Evolutionary conservation across 2,797 vertebrate genomes (phyloP), one percentile per base, ranked within the genome.

Genomic region (Pangasius larnaudii): DNA sequence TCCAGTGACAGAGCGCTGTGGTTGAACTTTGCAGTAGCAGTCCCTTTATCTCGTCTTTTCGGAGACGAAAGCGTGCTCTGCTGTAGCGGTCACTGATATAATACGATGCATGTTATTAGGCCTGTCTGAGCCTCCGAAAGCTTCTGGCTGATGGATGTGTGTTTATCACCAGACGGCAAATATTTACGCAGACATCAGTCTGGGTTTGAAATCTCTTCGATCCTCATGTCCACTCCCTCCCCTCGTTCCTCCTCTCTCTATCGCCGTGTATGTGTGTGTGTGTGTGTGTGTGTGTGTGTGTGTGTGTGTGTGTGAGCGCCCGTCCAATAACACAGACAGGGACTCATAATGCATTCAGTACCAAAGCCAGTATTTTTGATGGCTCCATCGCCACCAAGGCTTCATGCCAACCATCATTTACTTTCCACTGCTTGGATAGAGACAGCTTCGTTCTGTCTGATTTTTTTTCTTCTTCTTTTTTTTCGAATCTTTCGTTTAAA

Each of bases 91-190:
- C 80, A 82, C 59, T 19, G 80, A 65, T 46, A 71, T 69, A 51
- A 84, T 24, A 84, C 63, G 18, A 13, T 71, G 63, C 46, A 53
- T 85, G 69, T 74, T 92, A 88, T 61, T 91, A 88, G 91, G 90
- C 30, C 86, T 85, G 85, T 84, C 85, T 71, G 87, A 88, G 49
- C 39, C 71, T 51, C 72, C 46, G 22, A 91, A 93, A 93, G 88
- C 72, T 89, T 84, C 81, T 88, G 88, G 88, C 88, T 95, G 94
- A 95, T 89, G 91, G 93, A 94, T 94, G 91, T 87, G 91, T 92
- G 94, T 95, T 95, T 94, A 93, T 94, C 92, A 89, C 86, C 82
- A 87, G 91, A 94, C 94, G 93, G 94, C 93, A 95, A 95, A 95
- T 95, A 96, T 95, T 95, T 95, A 95, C 92, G 92, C 91, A 91